Evolutionary conservation across 2,113 vertebrate species (phyloP).

Genomic region (Ammospiza caudacuta): DNA sequence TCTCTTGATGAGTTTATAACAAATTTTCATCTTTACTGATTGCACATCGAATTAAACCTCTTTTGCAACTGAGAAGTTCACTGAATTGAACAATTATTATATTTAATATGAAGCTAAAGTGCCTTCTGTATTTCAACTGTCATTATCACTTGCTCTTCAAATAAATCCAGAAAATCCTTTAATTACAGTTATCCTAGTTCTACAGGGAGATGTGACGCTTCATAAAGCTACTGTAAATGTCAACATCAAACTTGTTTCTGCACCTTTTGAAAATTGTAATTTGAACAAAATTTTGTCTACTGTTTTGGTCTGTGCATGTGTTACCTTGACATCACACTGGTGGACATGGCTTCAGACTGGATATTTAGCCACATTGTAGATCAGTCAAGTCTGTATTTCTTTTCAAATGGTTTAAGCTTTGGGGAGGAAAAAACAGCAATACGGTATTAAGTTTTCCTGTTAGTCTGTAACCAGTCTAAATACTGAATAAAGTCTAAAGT

Average conservation of each 20-base stretch:
- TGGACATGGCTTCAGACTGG: not conserved
- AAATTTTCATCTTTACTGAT: not conserved
- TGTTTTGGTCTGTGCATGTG: not conserved
- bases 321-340: not conserved
- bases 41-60: not conserved
- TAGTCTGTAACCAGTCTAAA: not conserved
- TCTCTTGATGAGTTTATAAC: not conserved
- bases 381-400: not conserved
- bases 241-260: not conserved
- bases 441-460: not conserved
- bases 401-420: not conserved
- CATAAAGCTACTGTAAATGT: not conserved
- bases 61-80: not conserved
- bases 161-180: not conserved
- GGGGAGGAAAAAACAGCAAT: rapidly evolving
- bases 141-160: not conserved
- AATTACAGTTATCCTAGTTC: not conserved
- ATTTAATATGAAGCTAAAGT: not conserved
- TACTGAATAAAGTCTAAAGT: not conserved
- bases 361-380: not conserved
- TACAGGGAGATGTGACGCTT: not conserved
- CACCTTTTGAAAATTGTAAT: not conserved
- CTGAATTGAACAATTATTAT: not conserved
- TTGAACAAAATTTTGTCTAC: not conserved
- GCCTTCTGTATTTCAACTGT: not conserved